Conservation (phyloP, 1,140 invertebrate species). For the Stegodyphus mimosarum region DNA sequence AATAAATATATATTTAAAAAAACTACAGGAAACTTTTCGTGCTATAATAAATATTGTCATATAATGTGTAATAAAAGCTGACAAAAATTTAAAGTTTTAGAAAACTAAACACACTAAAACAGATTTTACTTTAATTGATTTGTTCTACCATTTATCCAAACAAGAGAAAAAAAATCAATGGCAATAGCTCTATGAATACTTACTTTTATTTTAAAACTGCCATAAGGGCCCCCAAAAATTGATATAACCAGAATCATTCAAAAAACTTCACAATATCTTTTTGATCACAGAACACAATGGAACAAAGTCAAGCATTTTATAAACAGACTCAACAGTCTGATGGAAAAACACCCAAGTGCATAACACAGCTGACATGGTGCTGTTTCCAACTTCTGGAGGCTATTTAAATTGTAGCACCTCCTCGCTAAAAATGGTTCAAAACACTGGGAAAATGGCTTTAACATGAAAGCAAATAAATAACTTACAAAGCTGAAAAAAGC, state of each 20-base stretch:
- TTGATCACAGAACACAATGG: slow-evolving; percentile 6
- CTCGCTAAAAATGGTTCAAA: slow-evolving; percentile 4
- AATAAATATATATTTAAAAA: no score
- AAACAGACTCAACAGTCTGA: slow-evolving; percentile 1
- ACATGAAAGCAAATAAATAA: no score
- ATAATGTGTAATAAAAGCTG: no score
- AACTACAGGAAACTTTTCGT: no score
- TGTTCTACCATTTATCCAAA: no score
- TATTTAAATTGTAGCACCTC: slow-evolving; percentile 10
- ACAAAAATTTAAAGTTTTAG: no score
- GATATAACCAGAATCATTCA: background rate
- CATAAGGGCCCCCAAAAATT: background rate
- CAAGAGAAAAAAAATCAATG: no score
- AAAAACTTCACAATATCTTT: background rate
- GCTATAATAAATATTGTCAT: no score
- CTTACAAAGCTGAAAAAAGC: no score
- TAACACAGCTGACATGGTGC: background rate
- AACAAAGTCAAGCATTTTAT: background rate
- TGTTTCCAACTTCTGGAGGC: slow-evolving; percentile 17
- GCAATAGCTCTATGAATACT: background rate
- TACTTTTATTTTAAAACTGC: background rate
- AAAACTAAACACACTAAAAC: no score
- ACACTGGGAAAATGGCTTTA: background rate
- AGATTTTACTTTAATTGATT: no score
- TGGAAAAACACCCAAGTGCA: slow-evolving; percentile 19